These are phyloP conservation scores for Parotocinclus haroldoi DNA, from an alignment of 2,797 vertebrate species.

Conservation along the genomic window DNA sequence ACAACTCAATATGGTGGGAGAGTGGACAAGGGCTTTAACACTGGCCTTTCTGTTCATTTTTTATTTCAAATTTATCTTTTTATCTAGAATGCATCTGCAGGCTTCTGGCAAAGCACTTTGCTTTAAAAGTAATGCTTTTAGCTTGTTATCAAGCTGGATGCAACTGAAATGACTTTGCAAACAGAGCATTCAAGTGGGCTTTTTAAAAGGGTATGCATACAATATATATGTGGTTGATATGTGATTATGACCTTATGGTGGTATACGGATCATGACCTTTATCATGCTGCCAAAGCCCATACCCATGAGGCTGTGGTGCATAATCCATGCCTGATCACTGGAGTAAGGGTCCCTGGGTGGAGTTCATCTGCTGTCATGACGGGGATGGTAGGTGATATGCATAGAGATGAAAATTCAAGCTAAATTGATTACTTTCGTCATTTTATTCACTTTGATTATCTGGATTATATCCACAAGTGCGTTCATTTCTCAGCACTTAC, in stretches of 20 bases:
- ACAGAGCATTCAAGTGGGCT: background rate
- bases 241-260: too few relatives aligned
- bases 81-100: slow-evolving; percentile 25
- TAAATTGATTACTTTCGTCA: too few relatives aligned
- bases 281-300: slow-evolving; percentile 40
- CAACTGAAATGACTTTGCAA: background rate
- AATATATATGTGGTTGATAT: slow-evolving; percentile 14
- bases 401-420: too few relatives aligned
- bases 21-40: slow-evolving; percentile 27
- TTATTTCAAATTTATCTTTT: slow-evolving; percentile 30
- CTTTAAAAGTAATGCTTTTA: background rate
- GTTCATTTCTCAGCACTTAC: too few relatives aligned
- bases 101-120: slow-evolving; percentile 1
- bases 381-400: too few relatives aligned
- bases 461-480: too few relatives aligned
- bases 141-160: background rate
- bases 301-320: slow-evolving; percentile 40
- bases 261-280: slow-evolving; percentile 47
- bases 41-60: slow-evolving; percentile 33
- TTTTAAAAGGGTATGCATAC: background rate
- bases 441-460: too few relatives aligned
- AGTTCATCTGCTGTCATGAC: slow-evolving; percentile 44
- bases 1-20: slow-evolving; percentile 34
- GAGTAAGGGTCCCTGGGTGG: slow-evolving; percentile 41
- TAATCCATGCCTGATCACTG: slow-evolving; percentile 46